Base-by-base conservation (phyloP, 2,888 invertebrate genomes). In the Drosophila tripunctata region DNA sequence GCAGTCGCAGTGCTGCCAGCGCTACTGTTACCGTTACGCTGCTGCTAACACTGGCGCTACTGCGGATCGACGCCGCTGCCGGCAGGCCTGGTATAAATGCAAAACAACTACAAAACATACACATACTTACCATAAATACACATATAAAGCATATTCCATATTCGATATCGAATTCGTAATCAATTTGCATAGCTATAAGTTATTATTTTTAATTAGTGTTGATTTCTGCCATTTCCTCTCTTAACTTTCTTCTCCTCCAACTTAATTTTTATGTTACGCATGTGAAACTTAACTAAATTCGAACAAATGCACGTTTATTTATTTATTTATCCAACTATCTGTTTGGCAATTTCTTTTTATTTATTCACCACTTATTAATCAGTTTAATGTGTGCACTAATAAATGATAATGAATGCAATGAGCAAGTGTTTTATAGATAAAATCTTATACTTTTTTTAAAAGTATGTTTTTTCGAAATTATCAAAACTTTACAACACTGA, bases 21-120 rank as follows among this genome's bases (percentile, higher is more conserved):
- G 40, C 64, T 14, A 8, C 14, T 1, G 19, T 31, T 45, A 63
- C 70, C 62, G 64, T 74, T 62, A 56, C 56, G 24, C 62, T 76
- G 77, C 63, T 83, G 44, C 43, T 83, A 19, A 50, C 64, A 17
- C 33, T 86, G 51, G 56, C 63, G 47, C 66, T 86, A 35, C 52
- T 64, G 72, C 69, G 55, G 44, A 67, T 77, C 44, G 54, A 86
- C 19, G 55, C 50, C 31, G 84, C 74, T 44, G 69, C 56, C 64
- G 86, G 80, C 44, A 80, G 83, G 72, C 86, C 83, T 80, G 81
- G 81, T 81, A 79, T 74, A 74, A 24, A 44, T 30, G 51, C 24
- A 43, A n/a, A 3, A 43, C 27, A 10, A 10, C 27, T 27, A 27
- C 10, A 10, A 44, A 17, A 27, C 27, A 27, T 10, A 27, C 27